These are phyloP conservation scores for Hecatera dysodea DNA, from an alignment of 2,888 invertebrate genomes.

Conservation along the genomic window DNA sequence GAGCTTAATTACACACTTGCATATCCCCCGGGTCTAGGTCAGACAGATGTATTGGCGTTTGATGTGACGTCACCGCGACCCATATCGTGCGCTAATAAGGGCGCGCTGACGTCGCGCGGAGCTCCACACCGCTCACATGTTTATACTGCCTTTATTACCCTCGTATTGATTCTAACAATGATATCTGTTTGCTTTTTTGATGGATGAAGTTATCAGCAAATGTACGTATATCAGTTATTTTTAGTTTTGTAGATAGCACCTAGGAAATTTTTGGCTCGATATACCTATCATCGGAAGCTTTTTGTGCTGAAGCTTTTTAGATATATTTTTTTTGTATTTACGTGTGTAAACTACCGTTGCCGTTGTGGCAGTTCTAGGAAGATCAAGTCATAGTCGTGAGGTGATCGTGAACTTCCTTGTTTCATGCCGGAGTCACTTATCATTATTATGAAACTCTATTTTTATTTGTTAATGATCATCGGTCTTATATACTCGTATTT, in stretches of 20 bases:
- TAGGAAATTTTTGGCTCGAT: constrained; percentile 1
- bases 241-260: not conserved
- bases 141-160: constrained; percentile 5
- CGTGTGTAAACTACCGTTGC: not conserved
- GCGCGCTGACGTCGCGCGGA: constrained; percentile 14
- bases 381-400: constrained; percentile 1
- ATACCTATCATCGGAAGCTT: constrained; percentile 7
- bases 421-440: not conserved
- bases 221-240: not conserved
- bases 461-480: too few species aligned
- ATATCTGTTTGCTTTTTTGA: not conserved
- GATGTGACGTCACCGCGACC: constrained; percentile 41
- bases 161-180: constrained; percentile 29
- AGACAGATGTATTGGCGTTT: constrained; percentile 2
- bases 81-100: constrained; percentile 27
- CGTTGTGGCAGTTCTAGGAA: not conserved
- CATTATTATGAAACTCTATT: too few species aligned
- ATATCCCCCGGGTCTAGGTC: constrained; percentile 25
- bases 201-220: not conserved
- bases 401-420: not conserved
- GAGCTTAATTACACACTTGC: constrained; percentile 26
- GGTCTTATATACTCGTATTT: too few species aligned
- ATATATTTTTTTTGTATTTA: constrained; percentile 4
- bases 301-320: not conserved
- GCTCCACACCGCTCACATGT: constrained; percentile 21